These are phyloP conservation scores for Arge pagana DNA, from an alignment of 2,888 invertebrate species.

Conservation along the genomic window DNA sequence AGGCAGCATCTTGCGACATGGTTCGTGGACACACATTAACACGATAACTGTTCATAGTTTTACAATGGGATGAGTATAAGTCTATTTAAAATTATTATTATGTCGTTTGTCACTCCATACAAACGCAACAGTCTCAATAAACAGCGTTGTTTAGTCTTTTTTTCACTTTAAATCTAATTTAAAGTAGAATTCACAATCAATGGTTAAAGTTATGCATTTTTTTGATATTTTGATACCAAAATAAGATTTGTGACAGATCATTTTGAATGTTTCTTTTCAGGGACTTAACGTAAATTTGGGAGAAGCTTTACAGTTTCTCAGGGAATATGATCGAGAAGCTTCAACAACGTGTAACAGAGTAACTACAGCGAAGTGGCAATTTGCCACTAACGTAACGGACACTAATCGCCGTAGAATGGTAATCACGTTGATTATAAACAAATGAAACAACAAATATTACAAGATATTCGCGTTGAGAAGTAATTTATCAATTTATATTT, in stretches of 20 bases:
- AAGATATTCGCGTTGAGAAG: neutral
- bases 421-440: slow-evolving; percentile 23
- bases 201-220: no score
- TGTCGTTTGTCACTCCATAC: no score
- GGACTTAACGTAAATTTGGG: slow-evolving; percentile 69
- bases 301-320: slow-evolving; percentile 72
- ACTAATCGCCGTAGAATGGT: slow-evolving; percentile 71
- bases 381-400: slow-evolving; percentile 78
- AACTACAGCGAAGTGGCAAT: slow-evolving; percentile 75
- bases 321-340: slow-evolving; percentile 75
- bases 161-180: no score
- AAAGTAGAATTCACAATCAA: no score
- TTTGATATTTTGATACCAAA: no score
- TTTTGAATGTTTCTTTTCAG: slow-evolving; percentile 59
- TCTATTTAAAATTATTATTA: slow-evolving; percentile 35
- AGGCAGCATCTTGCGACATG: slow-evolving; percentile 31
- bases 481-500: neutral
- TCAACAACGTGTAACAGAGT: slow-evolving; percentile 74
- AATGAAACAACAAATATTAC: neutral
- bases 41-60: slow-evolving; percentile 30
- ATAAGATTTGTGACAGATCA: no score
- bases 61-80: slow-evolving; percentile 19
- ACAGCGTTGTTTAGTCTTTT: no score
- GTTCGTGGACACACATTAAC: slow-evolving; percentile 28
- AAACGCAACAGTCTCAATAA: no score